These are phyloP conservation scores for Labrus mixtus DNA, from an alignment of 2,113 vertebrate species.

Conservation along the genomic window DNA sequence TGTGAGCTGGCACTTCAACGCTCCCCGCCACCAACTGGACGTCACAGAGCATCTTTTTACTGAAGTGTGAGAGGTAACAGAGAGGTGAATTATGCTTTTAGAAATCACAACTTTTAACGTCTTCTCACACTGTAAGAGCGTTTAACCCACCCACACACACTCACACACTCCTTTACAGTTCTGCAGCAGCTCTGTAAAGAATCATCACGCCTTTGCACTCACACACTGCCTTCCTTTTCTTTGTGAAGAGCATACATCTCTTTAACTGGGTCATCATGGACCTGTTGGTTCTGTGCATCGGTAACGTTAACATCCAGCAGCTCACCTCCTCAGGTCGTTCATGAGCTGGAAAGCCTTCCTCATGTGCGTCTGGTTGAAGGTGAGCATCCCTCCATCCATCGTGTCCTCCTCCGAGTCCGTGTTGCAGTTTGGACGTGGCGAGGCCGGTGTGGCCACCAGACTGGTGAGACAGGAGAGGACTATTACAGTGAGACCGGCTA, in stretches of 20 bases:
- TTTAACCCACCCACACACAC: too few relatives aligned
- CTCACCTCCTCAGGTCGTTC: constrained; percentile 94
- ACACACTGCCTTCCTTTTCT: too few relatives aligned
- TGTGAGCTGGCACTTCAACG: constrained; percentile 92
- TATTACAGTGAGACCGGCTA: background rate
- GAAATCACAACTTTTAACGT: too few relatives aligned
- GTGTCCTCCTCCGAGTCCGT: constrained; percentile 87
- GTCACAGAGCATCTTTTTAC: constrained; percentile 95
- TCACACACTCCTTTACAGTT: too few relatives aligned
- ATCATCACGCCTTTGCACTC: too few relatives aligned
- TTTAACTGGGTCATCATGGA: background rate
- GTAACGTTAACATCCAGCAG: fast-evolving
- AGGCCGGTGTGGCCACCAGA: constrained; percentile 64
- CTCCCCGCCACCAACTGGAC: constrained; percentile 93
- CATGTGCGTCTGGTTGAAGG: constrained; percentile 92
- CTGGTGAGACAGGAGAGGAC: constrained; percentile 66
- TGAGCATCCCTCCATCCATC: constrained; percentile 86
- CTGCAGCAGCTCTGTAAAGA: background rate
- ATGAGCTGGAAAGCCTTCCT: constrained; percentile 96
- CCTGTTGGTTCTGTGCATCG: too few relatives aligned
- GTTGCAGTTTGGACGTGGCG: constrained; percentile 52
- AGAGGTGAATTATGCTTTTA: background rate
- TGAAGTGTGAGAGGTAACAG: constrained; percentile 63
- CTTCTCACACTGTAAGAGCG: too few relatives aligned
- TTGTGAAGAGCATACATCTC: too few relatives aligned